These are phyloP conservation scores for Acrocyrtus sp. DNA, from an alignment of 2,888 invertebrate species.

Conservation along the genomic window DNA sequence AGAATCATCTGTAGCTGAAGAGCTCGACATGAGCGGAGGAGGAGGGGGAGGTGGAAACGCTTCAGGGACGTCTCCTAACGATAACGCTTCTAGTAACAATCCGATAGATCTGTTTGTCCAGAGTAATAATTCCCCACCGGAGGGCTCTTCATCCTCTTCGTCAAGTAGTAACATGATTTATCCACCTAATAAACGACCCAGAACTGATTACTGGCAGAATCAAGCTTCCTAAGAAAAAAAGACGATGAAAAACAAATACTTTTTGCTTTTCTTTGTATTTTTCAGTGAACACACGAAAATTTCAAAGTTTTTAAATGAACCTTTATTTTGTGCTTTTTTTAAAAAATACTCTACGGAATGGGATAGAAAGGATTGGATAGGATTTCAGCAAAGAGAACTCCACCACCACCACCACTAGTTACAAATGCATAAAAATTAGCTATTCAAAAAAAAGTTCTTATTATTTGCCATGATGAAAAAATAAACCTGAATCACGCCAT, in stretches of 20 bases:
- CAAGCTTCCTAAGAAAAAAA: slow-evolving; percentile 23
- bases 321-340: too few relatives aligned
- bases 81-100: not conserved
- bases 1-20: slow-evolving; percentile 2
- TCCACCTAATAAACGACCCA: slow-evolving; percentile 35
- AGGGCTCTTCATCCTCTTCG: not conserved
- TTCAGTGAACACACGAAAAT: too few relatives aligned
- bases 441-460: too few relatives aligned
- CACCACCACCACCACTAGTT: too few relatives aligned
- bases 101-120: slow-evolving; percentile 33
- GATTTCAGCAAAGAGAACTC: too few relatives aligned
- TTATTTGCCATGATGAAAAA: too few relatives aligned
- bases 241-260: not conserved
- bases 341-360: too few relatives aligned
- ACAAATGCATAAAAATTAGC: too few relatives aligned
- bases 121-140: slow-evolving; percentile 8
- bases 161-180: slow-evolving; percentile 19
- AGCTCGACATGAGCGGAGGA: not conserved
- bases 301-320: too few relatives aligned
- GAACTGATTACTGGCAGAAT: slow-evolving; percentile 36
- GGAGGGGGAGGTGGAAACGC: not conserved
- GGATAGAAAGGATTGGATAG: too few relatives aligned
- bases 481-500: too few relatives aligned
- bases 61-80: not conserved
- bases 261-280: too few relatives aligned